Base-by-base conservation (phyloP, 2,797 vertebrate species). In the Etheostoma nigrum region DNA sequence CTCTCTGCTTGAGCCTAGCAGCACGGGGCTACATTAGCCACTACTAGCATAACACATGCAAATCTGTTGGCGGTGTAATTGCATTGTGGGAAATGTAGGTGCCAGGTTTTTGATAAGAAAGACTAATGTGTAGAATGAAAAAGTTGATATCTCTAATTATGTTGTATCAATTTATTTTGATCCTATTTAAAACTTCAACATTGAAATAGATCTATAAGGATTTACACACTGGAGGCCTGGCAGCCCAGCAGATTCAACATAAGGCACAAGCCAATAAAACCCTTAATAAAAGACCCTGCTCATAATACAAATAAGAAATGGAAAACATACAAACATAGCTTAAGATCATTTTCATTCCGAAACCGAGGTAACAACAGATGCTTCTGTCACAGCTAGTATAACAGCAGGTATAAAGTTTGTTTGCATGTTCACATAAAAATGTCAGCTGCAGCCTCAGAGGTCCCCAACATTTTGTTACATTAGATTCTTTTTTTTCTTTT, bases 301-400 rank as follows among this genome's bases (percentile, higher is more conserved):
- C 0, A 6, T 44, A 33, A 30, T 21, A 15, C 12, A 72, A 21
- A 58, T 44, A 54, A 21, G 27, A 67, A 66, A 74, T 10, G 8
- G 6, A 45, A 72, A 23, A 40, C 14, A 10, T 57, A 12, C 1
- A 68, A 23, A 42, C 21, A 23, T 5, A 33, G 9, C 15, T 51
- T 6, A 71, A 67, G 18, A 71, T 58, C 0, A n/a, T 18, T 74
- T 60, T 79, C 11, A 79, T 62, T 65, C 10, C 36, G 7, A 21
- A 58, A 63, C 10, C 36, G 30, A 45, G 11, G 21, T 11, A 33
- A 33, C 33, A 33, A 30, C 52, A 48, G 5, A 6, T 63, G 33
- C 48, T 5, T 52, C 40, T 25, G 42, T 74, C 49, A 51, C 19
- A 21, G 52, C 33, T 40, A 27, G 15, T 48, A 19, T 44, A 49